Conservation (phyloP, 2,113 vertebrate genomes). For the Calypte anna region DNA sequence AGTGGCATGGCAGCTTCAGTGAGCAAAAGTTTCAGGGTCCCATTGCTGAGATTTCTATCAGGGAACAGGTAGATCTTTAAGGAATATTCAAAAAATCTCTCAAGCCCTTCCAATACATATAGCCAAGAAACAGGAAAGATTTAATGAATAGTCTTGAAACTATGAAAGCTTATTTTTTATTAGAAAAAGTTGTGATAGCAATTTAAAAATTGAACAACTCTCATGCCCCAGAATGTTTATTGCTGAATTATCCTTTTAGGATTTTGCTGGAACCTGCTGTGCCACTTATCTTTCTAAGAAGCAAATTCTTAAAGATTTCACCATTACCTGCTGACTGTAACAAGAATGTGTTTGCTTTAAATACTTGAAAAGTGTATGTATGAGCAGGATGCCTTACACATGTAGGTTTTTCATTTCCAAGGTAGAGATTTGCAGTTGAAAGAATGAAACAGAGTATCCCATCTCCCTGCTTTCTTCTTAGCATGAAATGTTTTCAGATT, state of each 20-base stretch:
- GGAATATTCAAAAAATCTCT: neutral
- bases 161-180: neutral
- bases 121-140: neutral
- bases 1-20: neutral
- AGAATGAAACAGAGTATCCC: neutral
- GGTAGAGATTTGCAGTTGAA: neutral
- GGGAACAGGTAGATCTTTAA: neutral
- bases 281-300: conserved; percentile 4
- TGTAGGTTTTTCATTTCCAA: neutral
- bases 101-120: neutral
- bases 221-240: neutral
- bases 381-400: neutral
- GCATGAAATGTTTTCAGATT: neutral
- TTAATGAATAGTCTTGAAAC: conserved; percentile 2
- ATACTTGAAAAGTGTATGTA: neutral
- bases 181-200: neutral
- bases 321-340: neutral
- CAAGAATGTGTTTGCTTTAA: neutral
- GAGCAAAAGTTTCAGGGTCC: neutral
- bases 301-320: conserved; percentile 8
- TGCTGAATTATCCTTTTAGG: conserved; percentile 24
- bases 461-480: neutral
- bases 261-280: conserved; percentile 15
- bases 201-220: conserved; percentile 43
- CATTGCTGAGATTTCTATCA: neutral